These are phyloP conservation scores for Otus sunia DNA, from an alignment of 2,113 vertebrate species.

Conservation along the genomic window DNA sequence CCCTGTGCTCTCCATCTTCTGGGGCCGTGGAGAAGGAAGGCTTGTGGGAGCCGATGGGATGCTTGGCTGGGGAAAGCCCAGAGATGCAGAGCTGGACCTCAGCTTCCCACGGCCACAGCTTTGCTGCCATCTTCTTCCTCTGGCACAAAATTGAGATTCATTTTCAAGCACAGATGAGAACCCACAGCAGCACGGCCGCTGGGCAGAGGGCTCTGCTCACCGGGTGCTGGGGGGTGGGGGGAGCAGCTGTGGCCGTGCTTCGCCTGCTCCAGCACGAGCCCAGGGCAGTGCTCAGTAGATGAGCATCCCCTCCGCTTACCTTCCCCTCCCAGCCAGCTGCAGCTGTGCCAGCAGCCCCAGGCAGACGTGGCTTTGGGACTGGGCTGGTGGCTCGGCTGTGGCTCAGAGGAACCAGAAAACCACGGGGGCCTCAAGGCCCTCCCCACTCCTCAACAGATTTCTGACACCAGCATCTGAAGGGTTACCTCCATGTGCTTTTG, in stretches of 20 bases:
- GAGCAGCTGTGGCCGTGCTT: background rate
- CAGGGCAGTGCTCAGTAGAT: background rate
- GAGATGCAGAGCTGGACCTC: background rate
- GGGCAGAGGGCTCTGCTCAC: background rate
- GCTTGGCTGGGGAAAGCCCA: background rate
- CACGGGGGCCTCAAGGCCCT: background rate
- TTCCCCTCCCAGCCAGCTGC: background rate
- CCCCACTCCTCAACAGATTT: background rate
- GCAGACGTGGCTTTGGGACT: accelerated
- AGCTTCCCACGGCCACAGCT: background rate
- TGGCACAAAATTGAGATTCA: background rate
- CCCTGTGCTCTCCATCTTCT: background rate
- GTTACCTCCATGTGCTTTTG: background rate
- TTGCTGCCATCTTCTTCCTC: background rate
- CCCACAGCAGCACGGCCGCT: accelerated
- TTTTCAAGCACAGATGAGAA: background rate
- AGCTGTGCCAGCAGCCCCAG: background rate
- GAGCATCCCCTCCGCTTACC: background rate
- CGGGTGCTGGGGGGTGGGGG: too few relatives aligned
- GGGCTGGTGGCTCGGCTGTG: background rate
- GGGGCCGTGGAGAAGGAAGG: background rate
- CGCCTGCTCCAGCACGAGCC: background rate
- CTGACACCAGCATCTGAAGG: background rate
- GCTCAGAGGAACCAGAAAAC: background rate
- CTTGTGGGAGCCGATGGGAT: background rate